Evolutionary conservation across 30 jellyfish, hydroid and myxozoan species (phyloP), one percentile per base, ranked within the genome.

Genomic region (Hydractinia symbiolongicarpus): DNA sequence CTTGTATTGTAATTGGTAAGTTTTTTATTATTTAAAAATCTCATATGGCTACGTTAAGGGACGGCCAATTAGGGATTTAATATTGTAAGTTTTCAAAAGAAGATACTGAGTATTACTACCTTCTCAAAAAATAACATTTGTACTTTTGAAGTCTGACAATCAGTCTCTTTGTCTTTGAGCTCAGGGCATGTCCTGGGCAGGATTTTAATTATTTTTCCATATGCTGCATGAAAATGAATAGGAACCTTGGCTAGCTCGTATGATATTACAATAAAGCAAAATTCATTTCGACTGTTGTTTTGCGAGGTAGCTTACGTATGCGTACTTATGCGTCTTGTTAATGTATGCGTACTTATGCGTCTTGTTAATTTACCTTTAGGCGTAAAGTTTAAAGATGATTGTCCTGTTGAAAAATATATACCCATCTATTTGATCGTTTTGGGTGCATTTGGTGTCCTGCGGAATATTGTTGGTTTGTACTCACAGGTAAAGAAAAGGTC

Each of bases 1-100:
- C 98, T 50, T 82, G 86, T 55, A 87, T 91, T 50, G 90, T 83
- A 66, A 86, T 91, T 3, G 98, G 98, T 91, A 74, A 78, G 96
- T 79, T 14, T 50, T 83, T 19, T 15, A 55, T 30, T 53, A 55
- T 57, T 58, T 50, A 57, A 10, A 0, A 30, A 30, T 30, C 44
- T 30, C 44, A 30, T 30, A 30, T 30, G 44, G 44, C 2, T 30
- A 30, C 44, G 44, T 30, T 0, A 30, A 30, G 44, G 44, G 44
- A 30, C 2, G 44, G 44, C 19, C 69, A 58, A 58, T 58, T 58
- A 58, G 3, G 44, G 44, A 30, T 0, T 30, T 30, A 30, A 30
- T 30, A 30, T 30, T 30, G 44, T 30, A 2, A 30, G 44, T 30
- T 30, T 11, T 14, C 21, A 73, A 4, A 16, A 16, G 13, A 78